Base-by-base conservation (phyloP, 1,140 invertebrate genomes). In the Bombus sylvicola region DNA sequence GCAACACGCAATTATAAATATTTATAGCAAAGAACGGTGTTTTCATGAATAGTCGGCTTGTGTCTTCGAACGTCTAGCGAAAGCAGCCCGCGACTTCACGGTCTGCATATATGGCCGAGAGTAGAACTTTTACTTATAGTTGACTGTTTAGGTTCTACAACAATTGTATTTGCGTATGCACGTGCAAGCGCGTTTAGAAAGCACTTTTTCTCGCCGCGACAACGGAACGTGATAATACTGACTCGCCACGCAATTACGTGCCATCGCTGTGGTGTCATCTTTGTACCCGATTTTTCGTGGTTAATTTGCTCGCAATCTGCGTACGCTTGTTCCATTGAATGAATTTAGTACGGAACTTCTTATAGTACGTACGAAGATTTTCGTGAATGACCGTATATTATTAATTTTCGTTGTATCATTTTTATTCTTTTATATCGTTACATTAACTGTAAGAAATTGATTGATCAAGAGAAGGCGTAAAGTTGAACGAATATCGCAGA, bases 81-180 rank as follows among this genome's bases (percentile, higher is more conserved):
- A 94, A 94, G 93, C 92, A 89, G 86, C 89, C 22, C 15, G 80
- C 86, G 87, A 83, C 91, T 92, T 93, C 92, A 91, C 91, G 90
- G 91, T 94, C 90, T 92, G 93, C 92, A 94, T 94, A 84, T 71
- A 93, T 92, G 91, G 85, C 89, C 88, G 85, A 92, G 88, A 89
- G 82, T 62, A 91, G 91, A 93, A 94, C 93, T 94, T 94, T 94
- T 94, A 95, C 94, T 94, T 91, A 87, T 90, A 86, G 78, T 69
- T 87, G 37, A 31, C 37, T n/a, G 18, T 37, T 31, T 76, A 37
- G 47, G 6, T 34, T n/a, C 6, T 31, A 13, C 18, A 64, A 77
- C 68, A 47, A 85, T 85, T 57, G 43, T 87, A 57, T 64, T 66
- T 76, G 80, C 79, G 79, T 86, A 81, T 53, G 59, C 80, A 62